These are phyloP conservation scores for Hydrochoerus hydrochaeris DNA, from an alignment of 2,113 vertebrate genomes.

Conservation along the genomic window DNA sequence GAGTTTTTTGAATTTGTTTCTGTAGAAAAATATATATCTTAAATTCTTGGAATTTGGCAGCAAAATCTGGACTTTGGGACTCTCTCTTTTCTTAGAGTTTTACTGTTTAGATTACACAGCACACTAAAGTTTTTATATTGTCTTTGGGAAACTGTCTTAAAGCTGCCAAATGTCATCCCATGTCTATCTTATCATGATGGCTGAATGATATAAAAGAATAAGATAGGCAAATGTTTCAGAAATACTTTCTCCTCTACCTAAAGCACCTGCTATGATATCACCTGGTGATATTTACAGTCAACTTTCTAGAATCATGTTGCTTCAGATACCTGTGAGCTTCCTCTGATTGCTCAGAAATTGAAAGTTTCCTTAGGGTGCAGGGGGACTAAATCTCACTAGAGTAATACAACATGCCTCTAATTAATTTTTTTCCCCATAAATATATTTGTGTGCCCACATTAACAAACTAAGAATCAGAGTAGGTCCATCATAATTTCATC, in stretches of 20 bases:
- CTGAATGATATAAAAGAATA: neutral
- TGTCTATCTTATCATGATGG: neutral
- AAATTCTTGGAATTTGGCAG: neutral
- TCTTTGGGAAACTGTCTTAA: neutral
- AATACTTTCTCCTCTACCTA: neutral
- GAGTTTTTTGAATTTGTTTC: neutral
- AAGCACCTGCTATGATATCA: neutral
- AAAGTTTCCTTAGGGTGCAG: neutral
- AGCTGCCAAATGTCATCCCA: neutral
- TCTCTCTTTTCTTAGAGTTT: neutral
- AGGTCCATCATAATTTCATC: neutral
- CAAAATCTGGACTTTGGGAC: neutral
- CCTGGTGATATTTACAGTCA: neutral
- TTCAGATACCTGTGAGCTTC: neutral
- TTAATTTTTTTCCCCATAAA: neutral
- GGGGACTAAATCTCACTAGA: neutral
- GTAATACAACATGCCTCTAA: neutral
- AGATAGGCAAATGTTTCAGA: neutral
- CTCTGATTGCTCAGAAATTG: neutral
- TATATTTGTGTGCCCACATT: neutral
- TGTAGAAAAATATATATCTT: neutral
- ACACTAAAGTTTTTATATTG: neutral
- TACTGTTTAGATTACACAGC: neutral
- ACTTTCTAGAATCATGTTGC: neutral
- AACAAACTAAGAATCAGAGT: neutral